Conservation (phyloP, 2,113 vertebrate species). For the Equus przewalskii region DNA sequence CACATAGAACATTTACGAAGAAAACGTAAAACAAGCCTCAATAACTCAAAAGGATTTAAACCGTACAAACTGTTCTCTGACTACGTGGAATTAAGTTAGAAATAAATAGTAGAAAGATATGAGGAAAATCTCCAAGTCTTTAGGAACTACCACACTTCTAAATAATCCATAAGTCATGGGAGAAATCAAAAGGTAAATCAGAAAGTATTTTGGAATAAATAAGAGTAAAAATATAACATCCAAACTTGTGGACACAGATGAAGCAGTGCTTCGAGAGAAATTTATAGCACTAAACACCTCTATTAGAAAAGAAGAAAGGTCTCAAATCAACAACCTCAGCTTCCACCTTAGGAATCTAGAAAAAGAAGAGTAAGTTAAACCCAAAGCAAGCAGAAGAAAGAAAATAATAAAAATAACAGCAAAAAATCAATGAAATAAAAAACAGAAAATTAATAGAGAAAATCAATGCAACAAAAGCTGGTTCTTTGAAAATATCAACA, state of each 20-base stretch:
- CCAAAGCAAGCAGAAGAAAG: not conserved
- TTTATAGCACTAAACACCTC: not conserved
- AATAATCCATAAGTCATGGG: not conserved
- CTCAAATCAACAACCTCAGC: not conserved
- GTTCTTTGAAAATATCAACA: not conserved
- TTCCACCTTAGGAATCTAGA: not conserved
- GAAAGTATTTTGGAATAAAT: not conserved
- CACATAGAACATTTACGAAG: not conserved
- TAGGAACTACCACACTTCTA: not conserved
- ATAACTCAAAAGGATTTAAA: slow-evolving; percentile 31
- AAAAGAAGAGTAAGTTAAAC: not conserved
- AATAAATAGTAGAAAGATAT: not conserved
- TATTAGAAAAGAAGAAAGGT: not conserved
- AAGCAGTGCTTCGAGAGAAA: not conserved
- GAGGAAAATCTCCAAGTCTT: not conserved
- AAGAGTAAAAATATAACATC: not conserved
- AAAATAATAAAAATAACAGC: not conserved
- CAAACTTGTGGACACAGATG: not conserved
- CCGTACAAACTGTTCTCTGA: not conserved
- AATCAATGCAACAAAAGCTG: not conserved
- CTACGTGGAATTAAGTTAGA: not conserved
- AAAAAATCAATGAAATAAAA: not conserved
- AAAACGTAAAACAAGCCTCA: not conserved
- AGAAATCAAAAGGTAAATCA: not conserved
- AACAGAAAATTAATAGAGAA: not conserved